A percentile compares a stretch with the other conserved stretches of the same genome.
Conservation (phyloP, 2,797 vertebrate genomes). For the Gymnocypris eckloni region DNA sequence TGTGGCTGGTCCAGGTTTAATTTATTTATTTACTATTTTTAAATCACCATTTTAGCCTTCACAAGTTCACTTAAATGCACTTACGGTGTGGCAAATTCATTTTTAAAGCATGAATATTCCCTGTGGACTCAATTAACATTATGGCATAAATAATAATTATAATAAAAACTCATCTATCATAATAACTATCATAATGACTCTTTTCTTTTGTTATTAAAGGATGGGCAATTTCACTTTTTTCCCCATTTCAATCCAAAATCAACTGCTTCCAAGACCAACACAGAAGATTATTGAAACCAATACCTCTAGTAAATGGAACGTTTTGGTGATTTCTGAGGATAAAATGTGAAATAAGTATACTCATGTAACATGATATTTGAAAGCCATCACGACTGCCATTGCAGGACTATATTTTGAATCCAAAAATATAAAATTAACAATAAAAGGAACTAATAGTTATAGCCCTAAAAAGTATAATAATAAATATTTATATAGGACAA, state of each 20-base stretch:
- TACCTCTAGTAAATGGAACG: background rate
- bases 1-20: background rate
- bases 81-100: background rate
- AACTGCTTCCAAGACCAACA: background rate
- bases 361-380: background rate
- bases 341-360: background rate
- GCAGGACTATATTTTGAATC: background rate
- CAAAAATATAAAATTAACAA: background rate
- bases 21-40: background rate
- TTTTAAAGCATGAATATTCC: background rate
- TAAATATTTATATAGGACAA: background rate
- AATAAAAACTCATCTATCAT: too few relatives aligned
- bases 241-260: background rate
- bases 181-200: too few relatives aligned
- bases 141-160: background rate
- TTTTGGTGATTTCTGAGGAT: background rate
- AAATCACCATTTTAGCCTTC: constrained; percentile 1
- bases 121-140: background rate
- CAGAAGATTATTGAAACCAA: background rate
- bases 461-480: background rate
- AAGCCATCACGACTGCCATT: background rate
- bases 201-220: background rate
- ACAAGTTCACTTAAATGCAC: background rate
- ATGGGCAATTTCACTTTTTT: background rate
- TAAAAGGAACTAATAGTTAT: background rate